Conservation (phyloP, 2,113 vertebrate species). For the Menidia beryllina region DNA sequence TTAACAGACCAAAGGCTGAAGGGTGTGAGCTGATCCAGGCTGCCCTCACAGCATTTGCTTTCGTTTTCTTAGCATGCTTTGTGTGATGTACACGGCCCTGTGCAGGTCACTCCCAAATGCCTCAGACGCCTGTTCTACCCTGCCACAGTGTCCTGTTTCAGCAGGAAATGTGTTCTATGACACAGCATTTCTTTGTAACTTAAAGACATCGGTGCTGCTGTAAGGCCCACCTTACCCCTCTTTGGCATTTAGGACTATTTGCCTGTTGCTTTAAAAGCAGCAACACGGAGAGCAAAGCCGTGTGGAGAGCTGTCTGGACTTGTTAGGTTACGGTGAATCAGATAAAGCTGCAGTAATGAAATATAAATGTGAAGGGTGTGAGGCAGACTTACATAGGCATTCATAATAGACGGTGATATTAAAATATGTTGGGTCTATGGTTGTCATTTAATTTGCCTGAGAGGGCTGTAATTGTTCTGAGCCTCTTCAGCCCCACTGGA, state of each 20-base stretch:
- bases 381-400: slow-evolving; percentile 7
- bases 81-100: not conserved
- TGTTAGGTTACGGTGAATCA: slow-evolving; percentile 25
- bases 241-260: slow-evolving; percentile 20
- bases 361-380: slow-evolving; percentile 14
- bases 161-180: slow-evolving; percentile 35
- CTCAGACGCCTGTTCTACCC: not conserved
- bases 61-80: not conserved
- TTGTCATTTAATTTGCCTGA: not conserved
- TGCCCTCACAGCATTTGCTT: not conserved
- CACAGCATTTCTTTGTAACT: slow-evolving; percentile 32
- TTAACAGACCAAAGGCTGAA: slow-evolving; percentile 3
- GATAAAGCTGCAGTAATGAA: slow-evolving; percentile 41
- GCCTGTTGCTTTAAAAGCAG: slow-evolving; percentile 12
- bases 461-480: no score
- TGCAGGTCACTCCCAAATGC: slow-evolving; percentile 6
- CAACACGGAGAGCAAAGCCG: slow-evolving; percentile 4
- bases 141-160: slow-evolving; percentile 38
- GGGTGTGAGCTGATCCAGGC: slow-evolving; percentile 1
- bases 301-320: slow-evolving; percentile 40
- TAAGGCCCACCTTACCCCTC: slow-evolving; percentile 26
- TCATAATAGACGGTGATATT: slow-evolving; percentile 6
- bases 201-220: slow-evolving; percentile 30
- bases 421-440: not conserved
- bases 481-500: no score